Conservation (phyloP, 2,888 invertebrate species). For the Philopedon plagiatum region DNA sequence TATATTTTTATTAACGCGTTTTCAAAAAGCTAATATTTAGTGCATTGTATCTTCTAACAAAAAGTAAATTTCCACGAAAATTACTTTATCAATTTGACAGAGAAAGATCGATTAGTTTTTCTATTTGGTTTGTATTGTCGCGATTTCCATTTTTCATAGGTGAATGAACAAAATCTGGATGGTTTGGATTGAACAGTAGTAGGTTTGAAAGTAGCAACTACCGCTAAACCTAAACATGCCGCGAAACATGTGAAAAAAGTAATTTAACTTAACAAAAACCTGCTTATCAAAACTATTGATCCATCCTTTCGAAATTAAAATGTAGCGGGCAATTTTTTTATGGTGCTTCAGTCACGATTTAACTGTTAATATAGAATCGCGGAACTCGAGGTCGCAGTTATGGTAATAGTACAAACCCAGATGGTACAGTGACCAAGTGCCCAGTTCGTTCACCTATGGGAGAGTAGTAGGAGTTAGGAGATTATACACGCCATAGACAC, state of each 20-base stretch:
- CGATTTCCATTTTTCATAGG: too few species aligned
- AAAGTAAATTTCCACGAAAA: too few species aligned
- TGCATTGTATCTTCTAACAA: too few species aligned
- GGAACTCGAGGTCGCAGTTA: slow-evolving; percentile 51
- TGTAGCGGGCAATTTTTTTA: slow-evolving; percentile 36
- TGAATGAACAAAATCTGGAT: too few species aligned
- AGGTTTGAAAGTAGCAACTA: too few species aligned
- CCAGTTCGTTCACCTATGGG: slow-evolving; percentile 58
- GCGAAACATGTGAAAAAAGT: background rate
- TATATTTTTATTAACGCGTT: too few species aligned
- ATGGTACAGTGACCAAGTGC: slow-evolving; percentile 61
- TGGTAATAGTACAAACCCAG: slow-evolving; percentile 49
- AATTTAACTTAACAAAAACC: slow-evolving; percentile 7
- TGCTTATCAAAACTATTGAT: slow-evolving; percentile 31
- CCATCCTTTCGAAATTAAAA: slow-evolving; percentile 28
- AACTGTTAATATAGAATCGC: slow-evolving; percentile 47
- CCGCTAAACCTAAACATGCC: too few species aligned
- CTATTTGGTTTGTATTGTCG: too few species aligned
- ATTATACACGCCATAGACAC: slow-evolving; percentile 22
- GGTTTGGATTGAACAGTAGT: too few species aligned
- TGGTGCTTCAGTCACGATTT: slow-evolving; percentile 9
- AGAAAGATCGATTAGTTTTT: too few species aligned
- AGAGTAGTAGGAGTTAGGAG: slow-evolving; percentile 52
- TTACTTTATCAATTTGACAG: too few species aligned
- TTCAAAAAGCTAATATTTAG: too few species aligned